Evolutionary conservation across 2,113 vertebrate species (phyloP).

Genomic region (Paraplagusia blochii): DNA sequence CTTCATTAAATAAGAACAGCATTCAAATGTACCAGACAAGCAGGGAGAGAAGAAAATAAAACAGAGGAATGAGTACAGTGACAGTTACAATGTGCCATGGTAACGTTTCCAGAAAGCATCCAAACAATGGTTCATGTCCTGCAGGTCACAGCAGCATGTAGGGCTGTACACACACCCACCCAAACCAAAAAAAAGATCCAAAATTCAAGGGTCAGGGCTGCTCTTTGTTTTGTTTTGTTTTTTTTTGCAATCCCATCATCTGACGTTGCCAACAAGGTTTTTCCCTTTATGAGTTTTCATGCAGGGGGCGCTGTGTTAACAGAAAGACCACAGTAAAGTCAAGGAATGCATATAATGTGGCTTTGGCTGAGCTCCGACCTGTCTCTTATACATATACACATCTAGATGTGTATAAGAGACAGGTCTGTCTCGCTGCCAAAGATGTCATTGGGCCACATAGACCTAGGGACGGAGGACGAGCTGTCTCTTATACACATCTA

Average conservation of each 20-base stretch:
- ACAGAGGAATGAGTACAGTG: slow-evolving; percentile 86
- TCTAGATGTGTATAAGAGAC: too few species aligned
- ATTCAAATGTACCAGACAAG: slow-evolving; percentile 93
- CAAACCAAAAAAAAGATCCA: slow-evolving; percentile 28
- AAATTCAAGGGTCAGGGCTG: slow-evolving; percentile 32
- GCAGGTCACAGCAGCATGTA: slow-evolving; percentile 77
- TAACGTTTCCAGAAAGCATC: slow-evolving; percentile 63
- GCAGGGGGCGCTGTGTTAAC: slow-evolving; percentile 57
- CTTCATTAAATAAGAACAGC: slow-evolving; percentile 89
- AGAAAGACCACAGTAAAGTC: slow-evolving; percentile 86
- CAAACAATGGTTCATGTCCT: slow-evolving; percentile 64
- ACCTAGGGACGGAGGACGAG: slow-evolving; percentile 64
- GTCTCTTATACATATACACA: too few species aligned
- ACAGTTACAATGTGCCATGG: slow-evolving; percentile 85
- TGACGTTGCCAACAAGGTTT: slow-evolving; percentile 44
- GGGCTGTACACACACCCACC: slow-evolving; percentile 73
- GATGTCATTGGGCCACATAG: slow-evolving; percentile 94
- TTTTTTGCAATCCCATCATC: slow-evolving; percentile 58
- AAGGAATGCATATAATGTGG: slow-evolving; percentile 88
- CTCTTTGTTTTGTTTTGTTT: too few species aligned
- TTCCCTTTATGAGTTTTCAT: slow-evolving; percentile 68
- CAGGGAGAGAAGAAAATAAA: slow-evolving; percentile 70
- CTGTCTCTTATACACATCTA: too few species aligned
- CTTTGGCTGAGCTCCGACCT: slow-evolving; percentile 74
- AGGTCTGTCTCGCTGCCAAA: slow-evolving; percentile 89